These are phyloP conservation scores for Ophthalmolycus amberensis DNA, from an alignment of 2,113 vertebrate genomes.

Conservation along the genomic window DNA sequence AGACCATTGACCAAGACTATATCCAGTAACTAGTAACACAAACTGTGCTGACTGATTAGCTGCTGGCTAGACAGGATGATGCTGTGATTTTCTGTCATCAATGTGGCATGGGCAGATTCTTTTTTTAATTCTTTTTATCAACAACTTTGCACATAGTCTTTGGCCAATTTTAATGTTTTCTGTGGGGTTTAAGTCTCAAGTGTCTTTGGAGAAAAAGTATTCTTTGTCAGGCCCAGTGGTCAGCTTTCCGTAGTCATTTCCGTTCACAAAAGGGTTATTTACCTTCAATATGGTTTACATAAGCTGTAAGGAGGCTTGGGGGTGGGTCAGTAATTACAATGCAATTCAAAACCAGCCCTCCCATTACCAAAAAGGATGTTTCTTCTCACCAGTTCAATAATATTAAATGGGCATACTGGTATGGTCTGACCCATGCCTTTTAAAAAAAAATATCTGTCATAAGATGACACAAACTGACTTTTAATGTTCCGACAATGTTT, in stretches of 20 bases:
- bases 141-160: neutral
- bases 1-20: neutral
- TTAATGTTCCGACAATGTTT: neutral
- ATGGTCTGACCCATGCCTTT: neutral
- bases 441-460: neutral
- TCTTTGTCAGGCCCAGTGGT: slow-evolving; percentile 61
- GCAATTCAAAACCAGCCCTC: slow-evolving; percentile 71
- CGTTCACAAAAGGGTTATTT: slow-evolving; percentile 65
- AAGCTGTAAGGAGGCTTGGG: slow-evolving; percentile 52
- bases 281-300: slow-evolving; percentile 66
- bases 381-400: slow-evolving; percentile 49
- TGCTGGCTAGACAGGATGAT: neutral
- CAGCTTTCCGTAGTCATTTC: slow-evolving; percentile 66
- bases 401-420: slow-evolving; percentile 25
- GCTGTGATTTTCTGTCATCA: neutral
- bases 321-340: slow-evolving; percentile 73
- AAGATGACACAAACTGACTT: neutral
- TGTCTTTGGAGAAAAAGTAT: slow-evolving; percentile 53
- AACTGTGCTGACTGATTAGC: neutral
- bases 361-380: slow-evolving; percentile 34
- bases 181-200: slow-evolving; percentile 54
- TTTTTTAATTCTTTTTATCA: no score
- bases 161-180: slow-evolving; percentile 45
- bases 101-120: no score
- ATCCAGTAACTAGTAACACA: neutral